phyloP scores from a whole-genome alignment of 1,140 invertebrate species.

The Lasioglossum baleicum region DNA sequence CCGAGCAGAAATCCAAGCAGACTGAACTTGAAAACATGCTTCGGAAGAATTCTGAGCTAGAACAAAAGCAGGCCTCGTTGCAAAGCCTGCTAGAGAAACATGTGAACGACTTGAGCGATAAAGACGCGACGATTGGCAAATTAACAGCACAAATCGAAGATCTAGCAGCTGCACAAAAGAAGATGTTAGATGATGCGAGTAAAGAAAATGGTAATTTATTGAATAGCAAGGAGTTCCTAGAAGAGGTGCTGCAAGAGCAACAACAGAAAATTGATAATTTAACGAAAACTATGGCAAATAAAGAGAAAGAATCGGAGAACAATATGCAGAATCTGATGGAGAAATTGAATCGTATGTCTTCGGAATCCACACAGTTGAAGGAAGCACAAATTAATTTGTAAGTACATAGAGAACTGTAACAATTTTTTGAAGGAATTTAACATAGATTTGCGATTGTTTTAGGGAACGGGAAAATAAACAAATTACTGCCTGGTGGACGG shows the following conservation, averaged over 20 bases:
- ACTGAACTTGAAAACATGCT: conserved; percentile 41
- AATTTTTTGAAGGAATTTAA: neutral
- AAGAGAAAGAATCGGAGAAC: conserved; percentile 67
- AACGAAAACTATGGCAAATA: conserved; percentile 58
- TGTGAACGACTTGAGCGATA: conserved; percentile 49
- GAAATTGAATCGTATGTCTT: conserved; percentile 66
- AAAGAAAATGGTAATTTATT: conserved; percentile 60
- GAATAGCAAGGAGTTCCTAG: conserved; percentile 53
- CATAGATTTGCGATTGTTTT: neutral
- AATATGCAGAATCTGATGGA: conserved; percentile 66
- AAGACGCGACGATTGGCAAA: conserved; percentile 46
- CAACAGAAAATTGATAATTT: conserved; percentile 61
- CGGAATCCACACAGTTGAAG: conserved; percentile 62
- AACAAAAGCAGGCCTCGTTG: conserved; percentile 38
- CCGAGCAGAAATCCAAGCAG: conserved; percentile 53
- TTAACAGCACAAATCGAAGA: conserved; percentile 56
- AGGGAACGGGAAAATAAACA: conserved; percentile 76
- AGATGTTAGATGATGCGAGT: conserved; percentile 51
- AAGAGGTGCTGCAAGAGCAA: conserved; percentile 62
- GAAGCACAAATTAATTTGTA: conserved; percentile 68
- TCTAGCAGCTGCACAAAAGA: conserved; percentile 49
- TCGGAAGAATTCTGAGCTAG: conserved; percentile 56
- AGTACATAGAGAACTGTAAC: conserved; percentile 37
- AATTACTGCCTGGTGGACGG: conserved; percentile 65
- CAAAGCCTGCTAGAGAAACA: conserved; percentile 47